Conservation (phyloP, 2,888 invertebrate genomes). For the Halictus ligatus region DNA sequence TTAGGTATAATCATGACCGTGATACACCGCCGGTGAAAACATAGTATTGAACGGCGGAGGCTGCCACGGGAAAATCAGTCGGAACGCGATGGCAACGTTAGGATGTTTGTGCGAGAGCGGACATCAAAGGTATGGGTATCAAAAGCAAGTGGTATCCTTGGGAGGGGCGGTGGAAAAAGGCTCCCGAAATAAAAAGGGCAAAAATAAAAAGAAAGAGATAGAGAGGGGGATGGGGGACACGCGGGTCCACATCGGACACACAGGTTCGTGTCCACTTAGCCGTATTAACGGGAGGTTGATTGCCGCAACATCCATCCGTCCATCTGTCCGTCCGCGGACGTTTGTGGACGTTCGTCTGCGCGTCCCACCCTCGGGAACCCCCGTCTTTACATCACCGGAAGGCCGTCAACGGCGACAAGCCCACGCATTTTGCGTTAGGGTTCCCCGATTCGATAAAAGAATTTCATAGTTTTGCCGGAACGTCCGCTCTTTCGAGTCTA, state of each 20-base stretch:
- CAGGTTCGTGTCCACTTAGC: conserved; percentile 77
- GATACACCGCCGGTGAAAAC: neutral
- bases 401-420: conserved; percentile 65
- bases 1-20: conserved; percentile 19
- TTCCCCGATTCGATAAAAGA: neutral
- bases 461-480: neutral
- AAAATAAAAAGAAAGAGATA: conserved; percentile 33
- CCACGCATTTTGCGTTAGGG: neutral
- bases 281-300: conserved; percentile 79
- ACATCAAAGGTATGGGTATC: conserved; percentile 49
- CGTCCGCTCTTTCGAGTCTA: too few species aligned
- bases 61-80: conserved; percentile 16
- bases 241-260: conserved; percentile 42
- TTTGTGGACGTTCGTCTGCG: conserved; percentile 24
- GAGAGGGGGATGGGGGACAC: neutral
- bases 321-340: conserved; percentile 40
- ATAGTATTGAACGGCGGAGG: conserved; percentile 15
- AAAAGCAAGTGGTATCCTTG: conserved; percentile 43
- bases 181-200: neutral
- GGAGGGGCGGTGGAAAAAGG: conserved; percentile 18
- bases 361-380: conserved; percentile 27
- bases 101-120: conserved; percentile 32
- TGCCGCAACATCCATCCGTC: conserved; percentile 68
- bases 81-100: conserved; percentile 27
- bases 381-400: conserved; percentile 52